Conservation (phyloP, 2,888 invertebrate species). For the Apoda limacodes region DNA sequence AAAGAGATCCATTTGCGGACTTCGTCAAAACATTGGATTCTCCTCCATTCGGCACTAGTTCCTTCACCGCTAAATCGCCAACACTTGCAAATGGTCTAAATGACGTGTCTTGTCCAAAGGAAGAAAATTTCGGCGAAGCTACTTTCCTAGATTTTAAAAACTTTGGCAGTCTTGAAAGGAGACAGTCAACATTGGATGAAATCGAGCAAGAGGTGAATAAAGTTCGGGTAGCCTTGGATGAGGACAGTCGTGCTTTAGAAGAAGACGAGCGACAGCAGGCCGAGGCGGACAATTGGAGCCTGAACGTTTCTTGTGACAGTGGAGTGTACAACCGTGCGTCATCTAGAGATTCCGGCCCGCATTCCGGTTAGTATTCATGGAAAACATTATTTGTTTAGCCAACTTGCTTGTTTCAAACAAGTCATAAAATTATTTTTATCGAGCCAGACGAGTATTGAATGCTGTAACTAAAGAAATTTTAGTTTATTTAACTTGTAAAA, state of each 20-base stretch:
- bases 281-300: constrained; percentile 61
- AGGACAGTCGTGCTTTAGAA: constrained; percentile 59
- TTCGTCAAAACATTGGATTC: constrained; percentile 38
- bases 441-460: constrained; percentile 28
- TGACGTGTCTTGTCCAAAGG: constrained; percentile 38
- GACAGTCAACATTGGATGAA: constrained; percentile 57
- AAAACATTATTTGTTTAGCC: constrained; percentile 21
- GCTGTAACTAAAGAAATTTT: constrained; percentile 35
- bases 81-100: constrained; percentile 30
- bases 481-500: constrained; percentile 49
- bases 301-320: constrained; percentile 69
- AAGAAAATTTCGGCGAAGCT: constrained; percentile 57
- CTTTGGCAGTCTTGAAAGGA: constrained; percentile 36
- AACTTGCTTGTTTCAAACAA: constrained; percentile 28
- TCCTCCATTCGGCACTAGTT: constrained; percentile 36
- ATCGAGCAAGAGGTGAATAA: constrained; percentile 63
- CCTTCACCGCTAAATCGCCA: constrained; percentile 36
- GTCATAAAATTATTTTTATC: constrained; percentile 50
- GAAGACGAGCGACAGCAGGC: constrained; percentile 57
- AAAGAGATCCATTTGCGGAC: constrained; percentile 45
- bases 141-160: constrained; percentile 59
- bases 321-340: constrained; percentile 72
- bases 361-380: constrained; percentile 50
- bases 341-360: constrained; percentile 63
- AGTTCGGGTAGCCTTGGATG: constrained; percentile 60